These are phyloP conservation scores for Rhizoglyphus robini DNA, from an alignment of 1,140 invertebrate genomes.

Conservation along the genomic window DNA sequence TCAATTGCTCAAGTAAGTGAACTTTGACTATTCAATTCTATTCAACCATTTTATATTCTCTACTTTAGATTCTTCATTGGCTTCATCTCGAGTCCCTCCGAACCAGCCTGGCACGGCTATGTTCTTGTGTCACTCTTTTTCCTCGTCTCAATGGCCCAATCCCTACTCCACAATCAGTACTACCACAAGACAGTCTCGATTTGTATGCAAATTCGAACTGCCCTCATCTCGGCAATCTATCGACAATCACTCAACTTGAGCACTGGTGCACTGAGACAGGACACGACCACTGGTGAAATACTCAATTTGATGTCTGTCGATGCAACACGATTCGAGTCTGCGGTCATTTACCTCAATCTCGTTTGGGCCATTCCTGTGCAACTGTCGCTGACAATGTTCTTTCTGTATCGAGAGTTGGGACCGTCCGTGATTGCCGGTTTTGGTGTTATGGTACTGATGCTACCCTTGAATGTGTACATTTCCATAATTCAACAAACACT, in stretches of 20 bases:
- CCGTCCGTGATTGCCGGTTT: conserved; percentile 35
- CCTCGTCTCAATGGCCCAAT: conserved; percentile 33
- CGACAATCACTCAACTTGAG: conserved; percentile 31
- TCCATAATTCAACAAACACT: conserved; percentile 16
- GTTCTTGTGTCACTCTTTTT: conserved; percentile 51
- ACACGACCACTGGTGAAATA: conserved; percentile 41
- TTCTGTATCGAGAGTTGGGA: conserved; percentile 63
- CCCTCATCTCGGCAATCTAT: conserved; percentile 29
- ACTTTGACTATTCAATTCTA: not conserved
- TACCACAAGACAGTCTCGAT: conserved; percentile 66
- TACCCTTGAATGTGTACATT: conserved; percentile 31
- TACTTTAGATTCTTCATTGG: conserved; percentile 36
- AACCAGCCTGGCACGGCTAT: conserved; percentile 69
- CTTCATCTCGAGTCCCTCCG: conserved; percentile 41
- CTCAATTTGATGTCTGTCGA: conserved; percentile 43
- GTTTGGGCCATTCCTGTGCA: conserved; percentile 91
- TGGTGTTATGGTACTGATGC: conserved; percentile 35
- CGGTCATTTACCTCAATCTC: conserved; percentile 40
- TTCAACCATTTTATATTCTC: no score
- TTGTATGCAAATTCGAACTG: conserved; percentile 28
- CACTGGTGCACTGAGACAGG: conserved; percentile 29
- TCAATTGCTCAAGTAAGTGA: conserved; percentile 39
- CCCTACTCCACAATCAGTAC: conserved; percentile 72
- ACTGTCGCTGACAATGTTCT: conserved; percentile 72
- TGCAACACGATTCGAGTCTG: conserved; percentile 32